These are phyloP conservation scores for Rhegmatorhina hoffmannsi DNA, from an alignment of 2,113 vertebrate species.

Conservation along the genomic window DNA sequence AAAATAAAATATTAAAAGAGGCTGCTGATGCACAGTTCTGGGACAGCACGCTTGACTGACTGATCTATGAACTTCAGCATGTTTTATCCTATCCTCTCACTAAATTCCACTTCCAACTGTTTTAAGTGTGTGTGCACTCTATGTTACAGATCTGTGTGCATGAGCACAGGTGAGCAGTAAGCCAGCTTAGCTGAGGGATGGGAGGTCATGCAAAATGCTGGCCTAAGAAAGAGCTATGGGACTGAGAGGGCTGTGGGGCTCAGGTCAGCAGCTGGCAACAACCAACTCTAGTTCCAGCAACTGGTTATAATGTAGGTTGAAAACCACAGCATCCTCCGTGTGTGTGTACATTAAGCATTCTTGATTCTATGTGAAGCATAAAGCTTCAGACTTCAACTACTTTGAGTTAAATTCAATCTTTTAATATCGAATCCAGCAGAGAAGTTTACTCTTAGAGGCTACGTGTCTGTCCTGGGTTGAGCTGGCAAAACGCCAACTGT, in stretches of 20 bases:
- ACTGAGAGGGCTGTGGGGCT: no score
- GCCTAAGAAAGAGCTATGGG: background rate
- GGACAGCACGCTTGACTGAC: background rate
- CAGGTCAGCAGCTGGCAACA: background rate
- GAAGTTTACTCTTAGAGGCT: background rate
- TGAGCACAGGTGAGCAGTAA: background rate
- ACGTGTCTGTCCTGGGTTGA: no score
- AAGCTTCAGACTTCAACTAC: background rate
- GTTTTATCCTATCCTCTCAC: background rate
- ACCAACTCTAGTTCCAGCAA: background rate
- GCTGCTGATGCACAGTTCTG: background rate
- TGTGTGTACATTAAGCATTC: background rate
- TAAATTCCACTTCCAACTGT: background rate
- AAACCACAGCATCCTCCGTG: background rate
- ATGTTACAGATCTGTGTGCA: background rate
- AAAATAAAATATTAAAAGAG: background rate
- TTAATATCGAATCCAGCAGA: background rate
- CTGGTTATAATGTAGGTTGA: background rate
- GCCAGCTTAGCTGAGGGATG: accelerated
- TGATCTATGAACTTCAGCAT: background rate
- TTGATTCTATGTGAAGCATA: background rate
- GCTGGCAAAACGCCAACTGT: no score
- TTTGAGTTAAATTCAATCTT: constrained; percentile 2
- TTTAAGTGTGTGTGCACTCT: accelerated
- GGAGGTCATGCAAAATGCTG: background rate